Evolutionary conservation across 1,140 invertebrate genomes (phyloP).

Genomic region (Agraylea sexmaculata): DNA sequence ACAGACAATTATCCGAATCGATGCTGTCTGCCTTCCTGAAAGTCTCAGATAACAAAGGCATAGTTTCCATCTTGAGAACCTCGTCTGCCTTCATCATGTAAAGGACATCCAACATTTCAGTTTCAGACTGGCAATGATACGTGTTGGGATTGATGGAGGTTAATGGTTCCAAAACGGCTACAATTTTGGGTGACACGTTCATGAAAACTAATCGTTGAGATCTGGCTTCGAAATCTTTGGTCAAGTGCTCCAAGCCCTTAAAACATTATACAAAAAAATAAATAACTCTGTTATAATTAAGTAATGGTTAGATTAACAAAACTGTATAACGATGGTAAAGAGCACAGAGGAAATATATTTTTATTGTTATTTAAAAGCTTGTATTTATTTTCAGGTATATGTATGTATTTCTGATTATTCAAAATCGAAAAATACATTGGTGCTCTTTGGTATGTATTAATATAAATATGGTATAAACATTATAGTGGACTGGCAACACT

Average conservation of each 20-base stretch:
- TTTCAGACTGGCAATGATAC: constrained; percentile 18
- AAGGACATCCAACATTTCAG: constrained; percentile 20
- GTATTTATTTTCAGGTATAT: no score
- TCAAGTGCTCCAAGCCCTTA: constrained; percentile 37
- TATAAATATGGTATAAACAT: no score
- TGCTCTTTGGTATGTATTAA: no score
- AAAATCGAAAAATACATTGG: no score
- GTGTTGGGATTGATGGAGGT: constrained; percentile 18
- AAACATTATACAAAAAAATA: constrained; percentile 1
- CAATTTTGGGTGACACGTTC: constrained; percentile 47
- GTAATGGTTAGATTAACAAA: no score
- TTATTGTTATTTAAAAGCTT: no score
- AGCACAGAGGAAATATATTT: no score
- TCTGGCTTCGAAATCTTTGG: constrained; percentile 46
- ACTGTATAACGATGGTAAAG: no score
- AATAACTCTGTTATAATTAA: no score
- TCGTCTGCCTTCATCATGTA: constrained; percentile 19
- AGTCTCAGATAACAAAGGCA: constrained; percentile 18
- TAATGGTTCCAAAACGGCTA: constrained; percentile 21
- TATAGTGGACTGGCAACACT: no score
- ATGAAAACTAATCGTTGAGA: constrained; percentile 52
- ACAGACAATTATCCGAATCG: constrained; percentile 12
- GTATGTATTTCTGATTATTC: no score
- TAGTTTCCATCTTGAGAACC: constrained; percentile 13
- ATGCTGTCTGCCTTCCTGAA: constrained; percentile 19